These are phyloP conservation scores for Luperina nickerlii DNA, from an alignment of 2,888 invertebrate genomes.

Conservation along the genomic window DNA sequence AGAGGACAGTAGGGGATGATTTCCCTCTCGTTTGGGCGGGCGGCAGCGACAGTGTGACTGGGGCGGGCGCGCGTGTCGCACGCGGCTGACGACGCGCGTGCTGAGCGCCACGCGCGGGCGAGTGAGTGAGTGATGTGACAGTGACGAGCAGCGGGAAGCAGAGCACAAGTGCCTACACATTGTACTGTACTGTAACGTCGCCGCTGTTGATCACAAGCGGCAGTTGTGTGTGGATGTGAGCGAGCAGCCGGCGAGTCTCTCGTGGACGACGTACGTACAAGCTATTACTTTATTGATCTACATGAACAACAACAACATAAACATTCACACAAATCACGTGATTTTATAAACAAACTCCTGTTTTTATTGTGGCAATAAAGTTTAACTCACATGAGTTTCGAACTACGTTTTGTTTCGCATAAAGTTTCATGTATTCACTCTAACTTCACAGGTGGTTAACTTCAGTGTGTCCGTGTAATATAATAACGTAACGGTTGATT, in stretches of 20 bases:
- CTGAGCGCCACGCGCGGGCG: conserved; percentile 38
- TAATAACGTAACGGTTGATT: conserved; percentile 1
- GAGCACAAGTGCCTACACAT: neutral
- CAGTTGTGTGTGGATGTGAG: conserved; percentile 19
- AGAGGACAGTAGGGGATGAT: conserved; percentile 75
- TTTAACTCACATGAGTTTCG: neutral
- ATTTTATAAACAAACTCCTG: neutral
- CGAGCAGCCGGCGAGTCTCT: conserved; percentile 6
- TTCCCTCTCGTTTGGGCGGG: conserved; percentile 87
- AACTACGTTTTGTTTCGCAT: conserved; percentile 8
- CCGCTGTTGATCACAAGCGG: neutral
- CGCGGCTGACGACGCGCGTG: conserved; percentile 54
- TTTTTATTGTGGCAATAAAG: neutral
- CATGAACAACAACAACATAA: conserved; percentile 23
- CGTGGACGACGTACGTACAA: conserved; percentile 26
- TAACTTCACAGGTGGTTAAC: conserved; percentile 8
- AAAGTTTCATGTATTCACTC: conserved; percentile 30
- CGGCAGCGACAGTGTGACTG: conserved; percentile 76
- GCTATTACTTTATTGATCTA: conserved; percentile 30
- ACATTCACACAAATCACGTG: conserved; percentile 21
- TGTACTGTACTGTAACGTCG: neutral
- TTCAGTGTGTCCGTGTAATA: neutral
- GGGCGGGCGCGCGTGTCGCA: conserved; percentile 73
- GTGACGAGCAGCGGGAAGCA: conserved; percentile 18
- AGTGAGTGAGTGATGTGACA: conserved; percentile 51